Evolutionary conservation across 2,888 invertebrate genomes (phyloP).

Genomic region (Punctoribates punctum): DNA sequence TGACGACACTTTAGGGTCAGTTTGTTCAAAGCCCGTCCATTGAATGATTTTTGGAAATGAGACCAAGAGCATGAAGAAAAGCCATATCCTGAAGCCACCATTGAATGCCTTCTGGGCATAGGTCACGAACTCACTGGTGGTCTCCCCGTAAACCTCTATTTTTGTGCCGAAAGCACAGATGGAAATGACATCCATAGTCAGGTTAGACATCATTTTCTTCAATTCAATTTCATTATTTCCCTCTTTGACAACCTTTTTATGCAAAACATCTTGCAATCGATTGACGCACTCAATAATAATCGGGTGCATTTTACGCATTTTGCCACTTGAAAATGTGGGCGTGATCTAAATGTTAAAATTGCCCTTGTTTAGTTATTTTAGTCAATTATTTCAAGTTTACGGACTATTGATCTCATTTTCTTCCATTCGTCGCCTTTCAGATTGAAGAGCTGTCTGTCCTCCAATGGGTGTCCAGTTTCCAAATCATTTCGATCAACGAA

Average conservation of each 20-base stretch:
- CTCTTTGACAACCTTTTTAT: constrained; percentile 51
- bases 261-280: neutral
- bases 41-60: neutral
- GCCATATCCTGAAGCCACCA: neutral
- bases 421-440: neutral
- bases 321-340: constrained; percentile 3
- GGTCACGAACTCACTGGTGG: constrained; percentile 43
- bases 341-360: neutral
- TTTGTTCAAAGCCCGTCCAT: neutral
- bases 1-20: neutral
- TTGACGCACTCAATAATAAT: constrained; percentile 49
- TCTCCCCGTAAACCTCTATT: constrained; percentile 54
- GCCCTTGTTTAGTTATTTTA: neutral
- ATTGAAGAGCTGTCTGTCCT: constrained; percentile 17
- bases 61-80: neutral
- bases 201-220: constrained; percentile 55
- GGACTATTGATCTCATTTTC: constrained; percentile 12
- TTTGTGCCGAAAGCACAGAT: constrained; percentile 63
- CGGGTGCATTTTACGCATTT: constrained; percentile 3
- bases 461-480: neutral
- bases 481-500: constrained; percentile 36
- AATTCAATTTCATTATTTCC: constrained; percentile 49
- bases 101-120: constrained; percentile 41
- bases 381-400: neutral
- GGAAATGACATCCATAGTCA: constrained; percentile 63